These are phyloP conservation scores for Lasaia peninsularis DNA, from an alignment of 1,140 invertebrate genomes.

Conservation along the genomic window DNA sequence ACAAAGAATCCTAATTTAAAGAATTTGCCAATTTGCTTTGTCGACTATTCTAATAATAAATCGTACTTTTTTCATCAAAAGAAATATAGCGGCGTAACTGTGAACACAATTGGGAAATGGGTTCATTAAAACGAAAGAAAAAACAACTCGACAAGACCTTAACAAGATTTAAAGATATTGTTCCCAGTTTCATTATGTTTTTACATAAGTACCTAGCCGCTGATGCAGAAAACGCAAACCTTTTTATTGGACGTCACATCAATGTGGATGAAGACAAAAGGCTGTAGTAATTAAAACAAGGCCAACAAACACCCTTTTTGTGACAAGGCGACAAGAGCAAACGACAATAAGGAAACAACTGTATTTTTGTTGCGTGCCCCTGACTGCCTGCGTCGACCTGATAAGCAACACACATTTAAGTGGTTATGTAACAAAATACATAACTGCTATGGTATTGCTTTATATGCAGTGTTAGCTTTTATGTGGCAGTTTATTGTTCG, in stretches of 20 bases:
- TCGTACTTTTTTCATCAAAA: background rate
- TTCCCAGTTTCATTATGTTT: conserved; percentile 4
- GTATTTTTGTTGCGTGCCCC: conserved; percentile 64
- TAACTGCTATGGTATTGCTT: conserved; percentile 20
- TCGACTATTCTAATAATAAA: background rate
- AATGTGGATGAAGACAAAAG: conserved; percentile 44
- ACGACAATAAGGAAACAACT: conserved; percentile 56
- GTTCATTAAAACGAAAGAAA: background rate
- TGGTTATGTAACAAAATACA: conserved; percentile 18
- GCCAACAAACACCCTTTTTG: conserved; percentile 47
- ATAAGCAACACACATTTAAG: conserved; percentile 40
- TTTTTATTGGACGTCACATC: conserved; percentile 5
- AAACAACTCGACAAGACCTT: background rate
- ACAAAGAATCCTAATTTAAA: background rate
- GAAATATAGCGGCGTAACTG: background rate
- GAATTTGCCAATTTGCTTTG: background rate
- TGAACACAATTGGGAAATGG: background rate
- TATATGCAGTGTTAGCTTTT: conserved; percentile 19
- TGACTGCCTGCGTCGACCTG: conserved; percentile 45
- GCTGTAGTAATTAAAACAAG: conserved; percentile 64
- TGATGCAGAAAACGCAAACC: background rate
- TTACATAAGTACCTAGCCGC: background rate
- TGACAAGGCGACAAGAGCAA: conserved; percentile 38
- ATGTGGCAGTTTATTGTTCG: conserved; percentile 10
- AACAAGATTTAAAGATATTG: background rate